phyloP scores from a whole-genome alignment of 2,888 invertebrate species.

The Leptura quadrifasciata region DNA sequence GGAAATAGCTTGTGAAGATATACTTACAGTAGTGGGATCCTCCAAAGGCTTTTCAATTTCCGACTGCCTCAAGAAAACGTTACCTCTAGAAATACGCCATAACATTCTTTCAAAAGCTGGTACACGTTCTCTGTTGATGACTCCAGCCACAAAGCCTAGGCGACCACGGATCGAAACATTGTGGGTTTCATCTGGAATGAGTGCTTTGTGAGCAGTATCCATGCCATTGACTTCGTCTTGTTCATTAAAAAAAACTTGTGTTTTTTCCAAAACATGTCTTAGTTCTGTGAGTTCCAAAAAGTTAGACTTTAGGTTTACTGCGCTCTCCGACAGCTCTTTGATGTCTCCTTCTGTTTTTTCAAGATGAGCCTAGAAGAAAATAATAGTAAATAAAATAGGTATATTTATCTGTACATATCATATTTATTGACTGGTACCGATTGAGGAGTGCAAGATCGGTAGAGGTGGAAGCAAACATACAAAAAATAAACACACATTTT shows the following conservation, averaged over 20 bases:
- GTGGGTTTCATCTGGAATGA: slow-evolving; percentile 75
- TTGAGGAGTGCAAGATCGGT: no score
- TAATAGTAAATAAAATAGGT: not conserved
- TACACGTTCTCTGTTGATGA: slow-evolving; percentile 90
- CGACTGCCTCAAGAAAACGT: slow-evolving; percentile 91
- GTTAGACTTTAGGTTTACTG: slow-evolving; percentile 93
- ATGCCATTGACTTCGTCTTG: slow-evolving; percentile 83
- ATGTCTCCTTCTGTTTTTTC: slow-evolving; percentile 98
- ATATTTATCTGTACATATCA: not conserved
- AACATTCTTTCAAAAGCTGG: slow-evolving; percentile 94
- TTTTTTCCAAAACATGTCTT: slow-evolving; percentile 92
- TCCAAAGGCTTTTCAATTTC: slow-evolving; percentile 89
- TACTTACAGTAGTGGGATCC: slow-evolving; percentile 88
- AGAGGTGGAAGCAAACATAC: no score
- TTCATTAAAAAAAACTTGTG: slow-evolving; percentile 92
- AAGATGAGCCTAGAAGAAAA: slow-evolving; percentile 82
- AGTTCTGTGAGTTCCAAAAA: slow-evolving; percentile 94
- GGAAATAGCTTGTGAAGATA: not conserved
- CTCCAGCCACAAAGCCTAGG: slow-evolving; percentile 89
- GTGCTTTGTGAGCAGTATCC: slow-evolving; percentile 76
- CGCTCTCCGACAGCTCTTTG: slow-evolving; percentile 93
- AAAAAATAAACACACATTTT: no score
- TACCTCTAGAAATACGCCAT: slow-evolving; percentile 94
- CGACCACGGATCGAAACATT: slow-evolving; percentile 73
- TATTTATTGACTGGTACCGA: no score